Evolutionary conservation across 2,888 invertebrate genomes (phyloP), one percentile per base, ranked within the genome.

Genomic region (Acronicta leporina): DNA sequence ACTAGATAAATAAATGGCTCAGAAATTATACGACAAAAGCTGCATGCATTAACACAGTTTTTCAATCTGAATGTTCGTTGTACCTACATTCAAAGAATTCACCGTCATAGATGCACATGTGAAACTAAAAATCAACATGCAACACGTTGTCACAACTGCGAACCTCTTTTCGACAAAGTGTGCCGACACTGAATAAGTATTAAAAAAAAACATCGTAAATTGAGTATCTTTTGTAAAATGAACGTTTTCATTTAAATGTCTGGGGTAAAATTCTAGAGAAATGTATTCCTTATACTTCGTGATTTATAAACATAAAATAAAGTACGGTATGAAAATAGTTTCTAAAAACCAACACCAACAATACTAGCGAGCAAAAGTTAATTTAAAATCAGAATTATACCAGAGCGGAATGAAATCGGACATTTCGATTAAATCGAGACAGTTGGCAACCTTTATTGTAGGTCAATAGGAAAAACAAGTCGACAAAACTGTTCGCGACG

Each of bases 401-500:
- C 38, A 14, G n/a, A n/a, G 10, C 20, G 0, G 40, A 48, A 16
- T 42, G 11, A 61, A 57, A 58, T 50, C 20, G 16, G 13, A 6
- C 11, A 58, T 53, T 56, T 35, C 49, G 43, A 59, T 63, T 54
- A 47, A 63, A 67, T 46, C 52, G 40, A 11, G 30, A 56, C 35
- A 70, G 53, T 60, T 63, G 61, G 61, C 61, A 64, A 53, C 40
- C 33, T 47, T 38, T 50, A 48, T 46, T 47, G n/a, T 51, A 46
- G 55, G 35, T 47, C 51, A 41, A 25, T 54, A 46, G 47, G 48
- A 70, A 67, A 76, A 66, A 71, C 53, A 60, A 66, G 53, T 49
- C 55, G 14, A 33, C 61, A 61, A 68, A 76, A 77, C 57, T 63
- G 49, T 60, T 65, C 42, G 46, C 55, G 55, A 47, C 57, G 62